Percentiles rank a stretch among this genome's conserved stretches.
Conservation (phyloP, 2,888 invertebrate genomes). For the Polyommatus icarus region DNA sequence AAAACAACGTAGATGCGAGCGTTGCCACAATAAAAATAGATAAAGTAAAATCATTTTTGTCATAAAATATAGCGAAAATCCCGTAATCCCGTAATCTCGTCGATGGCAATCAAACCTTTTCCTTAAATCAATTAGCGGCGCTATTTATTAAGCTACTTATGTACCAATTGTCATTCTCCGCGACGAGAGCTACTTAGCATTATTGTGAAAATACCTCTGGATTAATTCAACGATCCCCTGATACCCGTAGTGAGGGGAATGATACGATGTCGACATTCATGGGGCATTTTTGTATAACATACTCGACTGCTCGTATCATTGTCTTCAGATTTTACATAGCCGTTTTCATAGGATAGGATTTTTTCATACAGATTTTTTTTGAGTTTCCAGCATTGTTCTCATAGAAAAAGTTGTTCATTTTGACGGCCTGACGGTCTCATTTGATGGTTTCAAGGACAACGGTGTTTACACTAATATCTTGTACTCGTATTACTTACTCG, state of each 20-base stretch:
- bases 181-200: conserved; percentile 25
- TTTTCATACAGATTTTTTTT: too few relatives aligned
- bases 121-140: conserved; percentile 26
- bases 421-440: too few relatives aligned
- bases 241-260: not conserved
- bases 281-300: too few relatives aligned
- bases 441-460: too few relatives aligned
- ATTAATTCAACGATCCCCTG: conserved; percentile 27
- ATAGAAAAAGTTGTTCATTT: too few relatives aligned
- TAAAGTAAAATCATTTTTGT: not conserved
- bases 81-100: conserved; percentile 24
- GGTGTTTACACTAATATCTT: too few relatives aligned
- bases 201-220: conserved; percentile 29
- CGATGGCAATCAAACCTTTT: conserved; percentile 24
- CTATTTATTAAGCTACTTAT: conserved; percentile 29
- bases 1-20: too few relatives aligned
- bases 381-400: too few relatives aligned
- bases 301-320: too few relatives aligned
- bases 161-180: conserved; percentile 25
- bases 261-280: not conserved
- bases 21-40: not conserved
- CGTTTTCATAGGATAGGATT: too few relatives aligned
- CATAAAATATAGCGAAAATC: not conserved
- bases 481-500: too few relatives aligned
- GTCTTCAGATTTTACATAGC: too few relatives aligned